Conservation (phyloP, 1,140 invertebrate genomes). For the Ceratitis capitata region DNA sequence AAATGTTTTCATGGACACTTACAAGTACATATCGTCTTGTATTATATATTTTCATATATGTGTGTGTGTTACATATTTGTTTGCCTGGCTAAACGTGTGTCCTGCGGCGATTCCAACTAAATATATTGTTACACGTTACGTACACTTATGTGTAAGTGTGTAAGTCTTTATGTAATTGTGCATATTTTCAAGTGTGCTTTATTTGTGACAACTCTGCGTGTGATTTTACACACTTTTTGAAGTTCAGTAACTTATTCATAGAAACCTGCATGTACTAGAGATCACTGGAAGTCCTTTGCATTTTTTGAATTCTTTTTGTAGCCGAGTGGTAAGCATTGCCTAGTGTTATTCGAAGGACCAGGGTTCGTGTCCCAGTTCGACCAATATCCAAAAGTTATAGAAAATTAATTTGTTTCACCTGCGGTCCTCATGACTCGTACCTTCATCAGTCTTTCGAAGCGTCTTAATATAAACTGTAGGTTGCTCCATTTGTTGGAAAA, state of each 20-base stretch:
- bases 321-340: too few species aligned
- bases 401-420: too few species aligned
- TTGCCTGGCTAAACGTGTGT: background rate
- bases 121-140: background rate
- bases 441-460: too few species aligned
- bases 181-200: background rate
- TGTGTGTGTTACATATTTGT: background rate
- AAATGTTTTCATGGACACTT: background rate
- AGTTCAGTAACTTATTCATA: background rate
- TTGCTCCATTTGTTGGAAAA: too few species aligned
- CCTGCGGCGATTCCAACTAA: background rate
- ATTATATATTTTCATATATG: background rate
- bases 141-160: background rate
- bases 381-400: too few species aligned
- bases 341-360: too few species aligned
- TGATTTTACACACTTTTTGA: background rate
- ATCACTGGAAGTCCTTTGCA: too few species aligned
- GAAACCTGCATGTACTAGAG: background rate
- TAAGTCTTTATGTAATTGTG: background rate
- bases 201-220: background rate
- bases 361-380: too few species aligned
- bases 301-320: too few species aligned
- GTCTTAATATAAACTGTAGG: too few species aligned
- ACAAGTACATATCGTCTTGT: background rate
- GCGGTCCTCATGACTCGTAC: too few species aligned